Evolutionary conservation across 35 echinoderm and acorn worm genomes (phyloP), one percentile per base, ranked within the genome.

Genomic region (Eucidaris tribuloides): DNA sequence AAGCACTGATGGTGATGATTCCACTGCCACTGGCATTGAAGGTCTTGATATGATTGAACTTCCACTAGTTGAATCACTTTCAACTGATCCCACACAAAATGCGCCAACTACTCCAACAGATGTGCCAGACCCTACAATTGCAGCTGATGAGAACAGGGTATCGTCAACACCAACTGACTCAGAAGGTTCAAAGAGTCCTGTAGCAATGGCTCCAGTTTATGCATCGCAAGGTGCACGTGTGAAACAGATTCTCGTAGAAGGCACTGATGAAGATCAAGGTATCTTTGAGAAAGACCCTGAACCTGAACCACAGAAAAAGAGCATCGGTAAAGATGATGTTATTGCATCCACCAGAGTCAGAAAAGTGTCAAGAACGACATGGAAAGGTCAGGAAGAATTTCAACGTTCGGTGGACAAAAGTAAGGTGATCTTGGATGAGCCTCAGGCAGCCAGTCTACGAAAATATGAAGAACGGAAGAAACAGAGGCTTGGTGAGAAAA

Each of bases 361-460:
- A 40, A 74, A 74, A 40, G 68, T 74, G 6, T 74, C 68, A n/a
- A 74, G 68, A 9, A 44, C 15, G 25, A 74, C 68, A 38, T 74
- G 68, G 68, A 74, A 74, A 20, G 68, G 68, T 7, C 68, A 74
- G 30, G 68, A 42, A 24, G 68, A 74, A 40, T 74, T 74, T n/a
- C 68, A 74, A 40, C 38, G 44, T 13, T 74, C 68, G 7, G 40
- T 74, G 36, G 68, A 74, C 2, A 74, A 74, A 40, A 42, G 35
- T 41, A 7, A 27, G 0, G 20, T 74, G 38, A 20, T 42, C 68
- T 40, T 74, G 29, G 68, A 74, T 74, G 4, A 74, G 41, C 34
- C 68, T 7, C 68, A 74, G 23, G 68, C 68, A 35, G 68, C 68
- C 41, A 74, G 68, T 36, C 37, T 74, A 24, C 38, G 37, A 19